These are phyloP conservation scores for Danio tinwini DNA, from an alignment of 2,797 vertebrate species.

Conservation along the genomic window DNA sequence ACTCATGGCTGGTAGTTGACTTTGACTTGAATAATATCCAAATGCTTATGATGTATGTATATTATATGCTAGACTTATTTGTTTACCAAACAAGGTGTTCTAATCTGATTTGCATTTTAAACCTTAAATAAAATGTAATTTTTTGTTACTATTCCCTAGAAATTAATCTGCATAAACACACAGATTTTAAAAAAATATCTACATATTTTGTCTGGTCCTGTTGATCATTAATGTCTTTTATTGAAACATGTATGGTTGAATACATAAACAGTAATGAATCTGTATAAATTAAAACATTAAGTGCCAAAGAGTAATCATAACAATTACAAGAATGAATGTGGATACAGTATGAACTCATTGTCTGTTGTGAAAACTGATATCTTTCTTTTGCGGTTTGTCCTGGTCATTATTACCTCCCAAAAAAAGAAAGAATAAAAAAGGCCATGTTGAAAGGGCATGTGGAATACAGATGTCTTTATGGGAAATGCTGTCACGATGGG, in stretches of 20 bases:
- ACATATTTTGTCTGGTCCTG: too few relatives aligned
- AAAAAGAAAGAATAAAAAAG: background rate
- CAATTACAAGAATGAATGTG: background rate
- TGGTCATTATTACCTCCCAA: constrained; percentile 7
- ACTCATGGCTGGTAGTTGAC: too few relatives aligned
- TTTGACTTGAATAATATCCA: too few relatives aligned
- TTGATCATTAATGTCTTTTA: background rate
- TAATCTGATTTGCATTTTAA: too few relatives aligned
- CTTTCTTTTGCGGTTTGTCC: constrained; percentile 14
- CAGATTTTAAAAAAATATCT: too few relatives aligned
- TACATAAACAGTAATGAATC: background rate
- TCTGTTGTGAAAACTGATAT: background rate
- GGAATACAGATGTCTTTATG: constrained; percentile 40
- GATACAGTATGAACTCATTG: constrained; percentile 3
- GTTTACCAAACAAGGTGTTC: too few relatives aligned
- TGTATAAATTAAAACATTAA: background rate
- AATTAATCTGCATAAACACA: too few relatives aligned
- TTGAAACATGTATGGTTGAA: too few relatives aligned
- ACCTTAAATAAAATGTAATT: too few relatives aligned
- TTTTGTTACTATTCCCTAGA: too few relatives aligned
- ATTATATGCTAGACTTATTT: too few relatives aligned
- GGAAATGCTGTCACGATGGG: constrained; percentile 17
- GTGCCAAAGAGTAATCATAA: background rate
- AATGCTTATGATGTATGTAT: too few relatives aligned
- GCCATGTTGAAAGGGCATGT: constrained; percentile 10